phyloP scores from a whole-genome alignment of 2,113 vertebrate species.

The Chascanopsetta lugubris region DNA sequence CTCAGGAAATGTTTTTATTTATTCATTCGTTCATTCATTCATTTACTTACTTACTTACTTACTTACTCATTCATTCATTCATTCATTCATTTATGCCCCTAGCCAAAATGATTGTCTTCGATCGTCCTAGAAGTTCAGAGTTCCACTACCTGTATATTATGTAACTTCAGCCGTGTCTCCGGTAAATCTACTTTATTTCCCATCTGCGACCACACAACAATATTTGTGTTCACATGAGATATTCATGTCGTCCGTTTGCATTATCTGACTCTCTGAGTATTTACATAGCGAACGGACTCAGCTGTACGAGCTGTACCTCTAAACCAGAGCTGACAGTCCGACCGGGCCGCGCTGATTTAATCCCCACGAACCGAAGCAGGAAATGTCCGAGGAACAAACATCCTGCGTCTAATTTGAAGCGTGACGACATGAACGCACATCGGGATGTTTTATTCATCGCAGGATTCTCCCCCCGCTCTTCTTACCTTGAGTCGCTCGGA shows the following conservation, averaged over 20 bases:
- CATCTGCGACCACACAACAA: not conserved
- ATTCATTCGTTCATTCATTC: too few relatives aligned
- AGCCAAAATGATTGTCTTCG: too few relatives aligned
- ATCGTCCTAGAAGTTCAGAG: too few relatives aligned
- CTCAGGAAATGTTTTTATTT: too few relatives aligned
- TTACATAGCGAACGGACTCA: not conserved
- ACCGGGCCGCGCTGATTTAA: not conserved
- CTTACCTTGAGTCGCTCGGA: conserved; percentile 90
- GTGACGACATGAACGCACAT: conserved; percentile 3
- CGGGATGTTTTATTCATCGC: too few relatives aligned
- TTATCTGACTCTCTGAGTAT: not conserved
- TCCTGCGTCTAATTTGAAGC: conserved; percentile 25
- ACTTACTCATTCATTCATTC: too few relatives aligned
- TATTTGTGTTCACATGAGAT: not conserved
- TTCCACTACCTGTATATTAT: too few relatives aligned
- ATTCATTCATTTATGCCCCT: too few relatives aligned
- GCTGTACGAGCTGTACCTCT: conserved; percentile 10
- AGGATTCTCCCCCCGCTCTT: too few relatives aligned
- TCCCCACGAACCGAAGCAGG: not conserved
- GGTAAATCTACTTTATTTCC: not conserved
- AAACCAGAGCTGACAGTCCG: conserved; percentile 11
- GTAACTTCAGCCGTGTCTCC: too few relatives aligned
- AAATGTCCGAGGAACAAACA: conserved; percentile 35
- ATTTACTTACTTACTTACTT: too few relatives aligned
- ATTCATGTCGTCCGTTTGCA: not conserved